Conservation (phyloP, 2,113 vertebrate species). For the Xyliphius kryptos region DNA sequence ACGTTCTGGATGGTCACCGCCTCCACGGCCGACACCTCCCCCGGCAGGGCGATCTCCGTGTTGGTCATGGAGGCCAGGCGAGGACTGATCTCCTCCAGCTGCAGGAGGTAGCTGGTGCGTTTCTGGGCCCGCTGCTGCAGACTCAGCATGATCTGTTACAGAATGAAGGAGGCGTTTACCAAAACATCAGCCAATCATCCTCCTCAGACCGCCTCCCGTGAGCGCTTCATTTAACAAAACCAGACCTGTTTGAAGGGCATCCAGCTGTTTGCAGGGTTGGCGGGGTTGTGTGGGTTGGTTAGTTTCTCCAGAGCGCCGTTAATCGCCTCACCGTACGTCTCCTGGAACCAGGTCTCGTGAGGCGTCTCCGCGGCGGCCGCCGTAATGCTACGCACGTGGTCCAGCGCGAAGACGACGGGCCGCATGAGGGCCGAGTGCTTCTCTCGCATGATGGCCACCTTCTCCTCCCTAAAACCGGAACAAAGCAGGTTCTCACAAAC, state of each 20-base stretch:
- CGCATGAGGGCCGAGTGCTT: conserved; percentile 97
- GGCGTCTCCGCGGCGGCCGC: conserved; percentile 86
- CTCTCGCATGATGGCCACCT: conserved; percentile 95
- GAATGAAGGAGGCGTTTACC: not conserved
- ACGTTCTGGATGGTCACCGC: conserved; percentile 91
- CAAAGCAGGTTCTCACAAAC: no score
- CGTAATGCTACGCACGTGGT: conserved; percentile 91
- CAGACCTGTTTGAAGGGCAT: conserved; percentile 92
- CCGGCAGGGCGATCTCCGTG: conserved; percentile 93
- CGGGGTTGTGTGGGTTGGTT: conserved; percentile 83
- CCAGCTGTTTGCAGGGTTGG: conserved; percentile 95
- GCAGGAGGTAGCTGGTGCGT: conserved; percentile 86
- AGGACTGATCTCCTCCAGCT: conserved; percentile 91
- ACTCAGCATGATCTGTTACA: conserved; percentile 85
- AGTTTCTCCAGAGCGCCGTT: conserved; percentile 84
- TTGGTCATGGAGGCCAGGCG: conserved; percentile 83
- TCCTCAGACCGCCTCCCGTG: no score
- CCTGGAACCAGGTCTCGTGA: conserved; percentile 97
- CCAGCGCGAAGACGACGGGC: conserved; percentile 92
- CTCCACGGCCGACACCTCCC: conserved; percentile 89
- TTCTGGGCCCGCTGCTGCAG: conserved; percentile 96
- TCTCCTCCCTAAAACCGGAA: conserved; percentile 81
- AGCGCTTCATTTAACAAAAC: not conserved
- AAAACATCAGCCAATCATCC: no score
- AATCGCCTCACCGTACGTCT: conserved; percentile 86